Percentiles rank a stretch among this genome's conserved stretches.
These are phyloP conservation scores for Drosophila sturtevanti DNA, from an alignment of 1,140 invertebrate genomes.

Conservation along the genomic window DNA sequence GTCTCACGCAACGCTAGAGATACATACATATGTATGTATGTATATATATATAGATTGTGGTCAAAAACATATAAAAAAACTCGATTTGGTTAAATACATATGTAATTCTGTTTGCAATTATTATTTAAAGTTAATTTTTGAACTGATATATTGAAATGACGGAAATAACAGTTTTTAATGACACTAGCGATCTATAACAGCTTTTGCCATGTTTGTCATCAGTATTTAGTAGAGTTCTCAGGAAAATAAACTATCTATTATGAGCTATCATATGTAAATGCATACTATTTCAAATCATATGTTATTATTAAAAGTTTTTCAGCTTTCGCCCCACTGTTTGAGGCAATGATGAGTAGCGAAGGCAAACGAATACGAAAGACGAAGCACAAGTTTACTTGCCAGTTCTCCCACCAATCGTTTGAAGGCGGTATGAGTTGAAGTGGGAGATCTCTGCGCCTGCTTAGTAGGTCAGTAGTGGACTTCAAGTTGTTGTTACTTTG, in stretches of 20 bases:
- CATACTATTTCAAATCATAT: neutral
- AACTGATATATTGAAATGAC: too few relatives aligned
- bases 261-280: neutral
- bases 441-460: conserved; percentile 48
- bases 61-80: conserved; percentile 15
- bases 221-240: too few relatives aligned
- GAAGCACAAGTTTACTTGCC: conserved; percentile 17
- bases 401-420: neutral
- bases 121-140: neutral
- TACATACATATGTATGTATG: too few relatives aligned
- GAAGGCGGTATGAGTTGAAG: conserved; percentile 29
- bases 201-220: too few relatives aligned
- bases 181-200: too few relatives aligned
- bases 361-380: conserved; percentile 13
- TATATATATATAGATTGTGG: too few relatives aligned
- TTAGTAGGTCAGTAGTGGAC: conserved; percentile 82
- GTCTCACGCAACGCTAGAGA: conserved; percentile 63
- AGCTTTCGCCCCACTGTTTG: neutral
- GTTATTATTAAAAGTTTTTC: neutral
- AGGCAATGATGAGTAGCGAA: neutral
- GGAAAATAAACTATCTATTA: too few relatives aligned
- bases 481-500: conserved; percentile 54
- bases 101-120: neutral
- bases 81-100: neutral
- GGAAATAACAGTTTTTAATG: too few relatives aligned